Evolutionary conservation across 64 coral and sea anemone species (phyloP).

Genomic region (Acropora tenuis): DNA sequence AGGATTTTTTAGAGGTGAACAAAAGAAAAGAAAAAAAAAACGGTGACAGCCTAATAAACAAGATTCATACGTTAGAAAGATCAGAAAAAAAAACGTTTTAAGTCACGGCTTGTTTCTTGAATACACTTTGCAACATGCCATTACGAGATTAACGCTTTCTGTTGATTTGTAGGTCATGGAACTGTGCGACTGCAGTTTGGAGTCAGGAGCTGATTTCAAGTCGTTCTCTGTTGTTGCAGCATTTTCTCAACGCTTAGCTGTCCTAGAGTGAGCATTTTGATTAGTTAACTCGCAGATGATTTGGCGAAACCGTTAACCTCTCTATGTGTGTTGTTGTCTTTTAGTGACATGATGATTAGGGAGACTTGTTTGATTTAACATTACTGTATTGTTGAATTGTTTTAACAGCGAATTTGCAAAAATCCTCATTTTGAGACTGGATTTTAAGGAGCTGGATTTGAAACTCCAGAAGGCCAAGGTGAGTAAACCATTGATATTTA

Average conservation of each 20-base stretch:
- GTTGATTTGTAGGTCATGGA: slow-evolving; percentile 65
- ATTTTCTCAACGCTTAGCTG: slow-evolving; percentile 87
- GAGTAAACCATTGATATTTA: not conserved
- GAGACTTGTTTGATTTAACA: too few species aligned
- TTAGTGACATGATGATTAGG: too few species aligned
- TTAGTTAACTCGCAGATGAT: not conserved
- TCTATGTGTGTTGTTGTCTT: too few species aligned
- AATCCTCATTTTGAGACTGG: slow-evolving; percentile 80
- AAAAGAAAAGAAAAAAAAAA: not conserved
- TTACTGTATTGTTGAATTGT: not conserved
- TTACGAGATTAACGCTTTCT: not conserved
- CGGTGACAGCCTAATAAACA: not conserved
- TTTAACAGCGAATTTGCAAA: slow-evolving; percentile 88
- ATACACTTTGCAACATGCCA: not conserved
- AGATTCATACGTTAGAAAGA: not conserved
- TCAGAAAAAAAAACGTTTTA: not conserved
- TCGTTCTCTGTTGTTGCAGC: slow-evolving; percentile 96
- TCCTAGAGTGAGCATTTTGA: slow-evolving; percentile 77
- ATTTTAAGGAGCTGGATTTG: slow-evolving; percentile 93
- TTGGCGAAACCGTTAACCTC: too few species aligned
- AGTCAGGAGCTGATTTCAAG: slow-evolving; percentile 84
- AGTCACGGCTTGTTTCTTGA: not conserved
- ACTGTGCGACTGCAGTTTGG: slow-evolving; percentile 87
- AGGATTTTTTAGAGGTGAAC: too few species aligned
- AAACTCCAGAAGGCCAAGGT: slow-evolving; percentile 91